Conservation (phyloP, 2,113 vertebrate genomes). For the Galeopterus variegatus region DNA sequence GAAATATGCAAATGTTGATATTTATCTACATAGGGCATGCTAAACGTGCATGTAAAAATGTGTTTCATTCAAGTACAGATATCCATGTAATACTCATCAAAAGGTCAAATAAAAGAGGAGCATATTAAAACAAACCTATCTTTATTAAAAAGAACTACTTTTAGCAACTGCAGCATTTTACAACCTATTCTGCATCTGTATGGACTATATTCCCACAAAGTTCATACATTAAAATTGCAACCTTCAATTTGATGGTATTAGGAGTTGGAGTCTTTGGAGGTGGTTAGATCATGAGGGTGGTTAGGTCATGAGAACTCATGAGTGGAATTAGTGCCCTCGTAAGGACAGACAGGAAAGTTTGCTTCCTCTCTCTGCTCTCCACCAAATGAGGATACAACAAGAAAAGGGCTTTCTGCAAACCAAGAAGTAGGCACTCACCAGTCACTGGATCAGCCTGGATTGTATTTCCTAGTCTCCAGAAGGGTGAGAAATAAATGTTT, state of each 20-base stretch:
- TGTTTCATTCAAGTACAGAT: background rate
- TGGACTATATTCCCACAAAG: background rate
- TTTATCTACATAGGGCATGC: too few species aligned
- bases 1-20: too few species aligned
- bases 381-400: background rate
- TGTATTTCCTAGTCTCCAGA: background rate
- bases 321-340: background rate
- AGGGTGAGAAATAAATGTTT: background rate
- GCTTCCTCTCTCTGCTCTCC: background rate
- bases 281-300: background rate
- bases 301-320: background rate
- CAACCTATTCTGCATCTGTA: background rate
- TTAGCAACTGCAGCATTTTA: background rate
- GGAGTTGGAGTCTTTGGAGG: background rate
- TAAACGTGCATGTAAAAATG: background rate
- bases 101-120: background rate
- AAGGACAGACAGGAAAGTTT: background rate
- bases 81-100: background rate
- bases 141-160: background rate
- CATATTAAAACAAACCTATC: background rate
- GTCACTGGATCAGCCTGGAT: background rate
- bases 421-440: background rate
- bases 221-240: background rate
- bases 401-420: background rate
- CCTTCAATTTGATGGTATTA: background rate